Percentiles rank a stretch among this genome's conserved stretches.
These are phyloP conservation scores for Yponomeuta evonymella DNA, from an alignment of 2,888 invertebrate genomes.

Conservation along the genomic window DNA sequence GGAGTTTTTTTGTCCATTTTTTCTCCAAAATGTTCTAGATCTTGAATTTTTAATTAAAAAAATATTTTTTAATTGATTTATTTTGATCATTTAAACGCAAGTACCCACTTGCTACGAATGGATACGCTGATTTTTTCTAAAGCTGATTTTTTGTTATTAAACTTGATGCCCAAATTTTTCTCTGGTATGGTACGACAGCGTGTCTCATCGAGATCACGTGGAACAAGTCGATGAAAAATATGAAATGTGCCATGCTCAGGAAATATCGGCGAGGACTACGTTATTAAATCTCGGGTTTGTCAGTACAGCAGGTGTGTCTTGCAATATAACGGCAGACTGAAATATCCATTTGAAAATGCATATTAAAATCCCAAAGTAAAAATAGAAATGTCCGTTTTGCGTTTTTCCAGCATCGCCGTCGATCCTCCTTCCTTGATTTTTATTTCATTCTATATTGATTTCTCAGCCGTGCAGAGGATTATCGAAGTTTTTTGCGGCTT, in stretches of 20 bases:
- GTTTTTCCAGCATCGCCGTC: not conserved
- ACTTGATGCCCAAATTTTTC: no score
- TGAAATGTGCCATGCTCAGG: slow-evolving; percentile 50
- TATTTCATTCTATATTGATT: not conserved
- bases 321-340: not conserved
- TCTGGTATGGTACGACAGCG: not conserved
- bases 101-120: no score
- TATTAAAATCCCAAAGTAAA: not conserved
- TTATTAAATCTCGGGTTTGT: slow-evolving; percentile 59
- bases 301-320: slow-evolving; percentile 48
- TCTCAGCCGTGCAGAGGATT: not conserved
- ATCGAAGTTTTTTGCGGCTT: not conserved
- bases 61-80: no score
- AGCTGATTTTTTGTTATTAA: no score
- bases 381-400: not conserved
- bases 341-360: not conserved
- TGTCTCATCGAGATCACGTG: not conserved
- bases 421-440: not conserved
- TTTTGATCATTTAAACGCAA: no score
- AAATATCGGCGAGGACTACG: slow-evolving; percentile 48
- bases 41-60: no score
- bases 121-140: no score
- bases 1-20: no score
- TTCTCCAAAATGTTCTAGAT: no score
- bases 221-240: slow-evolving; percentile 36